These are phyloP conservation scores for Monarcha castaneiventris DNA, from an alignment of 2,113 vertebrate genomes.

Conservation along the genomic window DNA sequence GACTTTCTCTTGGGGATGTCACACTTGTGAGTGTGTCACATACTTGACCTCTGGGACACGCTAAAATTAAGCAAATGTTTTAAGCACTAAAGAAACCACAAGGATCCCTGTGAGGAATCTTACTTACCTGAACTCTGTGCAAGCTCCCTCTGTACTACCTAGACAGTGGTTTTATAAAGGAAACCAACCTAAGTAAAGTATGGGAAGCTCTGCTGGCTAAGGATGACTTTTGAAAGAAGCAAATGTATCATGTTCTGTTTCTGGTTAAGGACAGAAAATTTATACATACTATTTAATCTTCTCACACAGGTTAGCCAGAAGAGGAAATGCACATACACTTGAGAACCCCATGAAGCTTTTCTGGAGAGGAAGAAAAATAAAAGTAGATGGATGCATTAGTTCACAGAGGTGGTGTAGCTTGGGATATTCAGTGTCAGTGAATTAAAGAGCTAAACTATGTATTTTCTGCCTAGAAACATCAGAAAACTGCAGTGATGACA, in stretches of 20 bases:
- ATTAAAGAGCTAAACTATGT: not conserved
- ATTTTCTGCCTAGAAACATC: not conserved
- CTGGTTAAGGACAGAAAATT: not conserved
- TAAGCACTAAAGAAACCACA: not conserved
- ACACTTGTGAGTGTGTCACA: not conserved
- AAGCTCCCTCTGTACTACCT: not conserved
- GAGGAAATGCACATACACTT: constrained; percentile 69
- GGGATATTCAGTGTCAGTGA: not conserved
- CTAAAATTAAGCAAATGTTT: not conserved
- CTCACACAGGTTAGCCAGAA: constrained; percentile 68
- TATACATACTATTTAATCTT: constrained; percentile 73
- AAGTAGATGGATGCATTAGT: not conserved
- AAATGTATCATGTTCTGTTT: not conserved
- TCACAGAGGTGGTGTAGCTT: not conserved
- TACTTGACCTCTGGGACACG: not conserved
- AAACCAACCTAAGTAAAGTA: not conserved
- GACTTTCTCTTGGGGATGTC: not conserved
- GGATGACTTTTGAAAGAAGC: not conserved
- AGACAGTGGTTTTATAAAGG: not conserved
- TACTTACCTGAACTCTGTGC: not conserved
- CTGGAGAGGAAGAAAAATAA: constrained; percentile 51
- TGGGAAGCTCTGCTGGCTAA: not conserved
- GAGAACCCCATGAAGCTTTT: constrained; percentile 5
- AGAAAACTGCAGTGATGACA: not conserved
- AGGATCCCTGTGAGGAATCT: not conserved